Conservation (phyloP, 1,140 invertebrate genomes). For the Lepidurus arcticus region DNA sequence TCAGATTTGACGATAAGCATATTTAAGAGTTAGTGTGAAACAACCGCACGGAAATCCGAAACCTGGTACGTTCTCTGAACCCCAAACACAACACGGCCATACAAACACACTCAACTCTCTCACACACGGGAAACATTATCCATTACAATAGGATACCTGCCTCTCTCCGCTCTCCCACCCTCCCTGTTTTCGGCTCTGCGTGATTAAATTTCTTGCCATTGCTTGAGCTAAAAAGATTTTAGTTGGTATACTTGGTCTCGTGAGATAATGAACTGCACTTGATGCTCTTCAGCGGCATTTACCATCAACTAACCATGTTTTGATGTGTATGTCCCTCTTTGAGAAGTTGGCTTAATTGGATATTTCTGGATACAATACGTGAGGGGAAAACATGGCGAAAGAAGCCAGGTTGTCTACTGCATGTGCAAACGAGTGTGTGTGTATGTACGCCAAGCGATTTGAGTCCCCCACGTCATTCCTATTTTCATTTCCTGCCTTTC, state of each 20-base stretch:
- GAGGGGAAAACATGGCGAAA: not conserved
- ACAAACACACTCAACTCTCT: slow-evolving; percentile 8
- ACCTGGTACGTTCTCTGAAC: not conserved
- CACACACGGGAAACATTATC: not conserved
- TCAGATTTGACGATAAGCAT: not conserved
- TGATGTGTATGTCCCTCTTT: not conserved
- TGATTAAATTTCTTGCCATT: slow-evolving; percentile 8
- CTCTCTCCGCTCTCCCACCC: not conserved
- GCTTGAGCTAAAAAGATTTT: not conserved
- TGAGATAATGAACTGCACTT: not conserved
- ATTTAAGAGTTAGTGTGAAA: not conserved
- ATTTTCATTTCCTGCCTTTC: slow-evolving; percentile 10
- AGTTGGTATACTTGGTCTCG: not conserved
- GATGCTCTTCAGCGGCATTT: not conserved
- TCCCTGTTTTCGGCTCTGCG: not conserved
- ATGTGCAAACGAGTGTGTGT: not conserved
- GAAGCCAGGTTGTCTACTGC: not conserved
- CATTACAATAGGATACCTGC: slow-evolving; percentile 21
- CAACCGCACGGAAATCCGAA: not conserved
- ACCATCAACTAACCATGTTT: not conserved
- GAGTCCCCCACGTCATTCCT: slow-evolving; percentile 14
- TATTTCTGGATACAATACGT: not conserved
- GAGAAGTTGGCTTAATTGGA: not conserved
- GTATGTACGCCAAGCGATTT: not conserved
- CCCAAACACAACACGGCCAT: not conserved